Conservation (phyloP, 2,888 invertebrate genomes). For the Steromphala cineraria region DNA sequence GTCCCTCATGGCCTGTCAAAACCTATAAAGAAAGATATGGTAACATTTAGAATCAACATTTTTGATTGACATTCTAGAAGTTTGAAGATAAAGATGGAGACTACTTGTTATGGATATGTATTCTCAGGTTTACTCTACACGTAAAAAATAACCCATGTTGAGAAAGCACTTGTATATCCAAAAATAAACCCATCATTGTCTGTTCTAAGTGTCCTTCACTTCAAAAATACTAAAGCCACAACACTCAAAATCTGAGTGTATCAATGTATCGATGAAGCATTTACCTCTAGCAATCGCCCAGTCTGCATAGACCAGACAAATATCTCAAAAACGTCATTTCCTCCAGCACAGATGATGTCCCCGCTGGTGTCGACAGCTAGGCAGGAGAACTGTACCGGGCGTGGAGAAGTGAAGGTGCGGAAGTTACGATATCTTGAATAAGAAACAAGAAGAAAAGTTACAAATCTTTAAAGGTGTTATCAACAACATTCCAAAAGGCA, state of each 20-base stretch:
- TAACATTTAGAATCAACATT: too few relatives aligned
- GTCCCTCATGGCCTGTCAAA: conserved; percentile 94
- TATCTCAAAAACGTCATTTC: conserved; percentile 95
- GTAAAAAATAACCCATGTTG: too few relatives aligned
- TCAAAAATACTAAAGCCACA: too few relatives aligned
- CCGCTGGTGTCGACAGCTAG: conserved; percentile 91
- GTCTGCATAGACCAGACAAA: conserved; percentile 97
- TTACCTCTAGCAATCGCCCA: conserved; percentile 90
- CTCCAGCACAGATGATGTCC: conserved; percentile 95
- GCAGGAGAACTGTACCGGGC: conserved; percentile 93
- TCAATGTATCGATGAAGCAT: neutral
- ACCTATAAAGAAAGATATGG: conserved; percentile 59
- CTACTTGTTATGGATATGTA: too few relatives aligned
- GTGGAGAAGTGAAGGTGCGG: conserved; percentile 93
- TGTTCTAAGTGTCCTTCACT: too few relatives aligned
- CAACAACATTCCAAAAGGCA: too few relatives aligned
- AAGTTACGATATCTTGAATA: conserved; percentile 94
- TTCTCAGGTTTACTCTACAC: too few relatives aligned
- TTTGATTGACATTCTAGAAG: too few relatives aligned
- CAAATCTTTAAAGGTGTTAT: neutral
- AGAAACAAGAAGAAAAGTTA: neutral
- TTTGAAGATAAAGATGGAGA: too few relatives aligned
- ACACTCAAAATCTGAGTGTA: too few relatives aligned
- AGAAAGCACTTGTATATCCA: too few relatives aligned
- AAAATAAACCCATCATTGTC: too few relatives aligned